A percentile compares a stretch with the other conserved stretches of the same genome.
phyloP scores from a whole-genome alignment of 2,888 invertebrate species.

The Cataglyphis albicans region DNA sequence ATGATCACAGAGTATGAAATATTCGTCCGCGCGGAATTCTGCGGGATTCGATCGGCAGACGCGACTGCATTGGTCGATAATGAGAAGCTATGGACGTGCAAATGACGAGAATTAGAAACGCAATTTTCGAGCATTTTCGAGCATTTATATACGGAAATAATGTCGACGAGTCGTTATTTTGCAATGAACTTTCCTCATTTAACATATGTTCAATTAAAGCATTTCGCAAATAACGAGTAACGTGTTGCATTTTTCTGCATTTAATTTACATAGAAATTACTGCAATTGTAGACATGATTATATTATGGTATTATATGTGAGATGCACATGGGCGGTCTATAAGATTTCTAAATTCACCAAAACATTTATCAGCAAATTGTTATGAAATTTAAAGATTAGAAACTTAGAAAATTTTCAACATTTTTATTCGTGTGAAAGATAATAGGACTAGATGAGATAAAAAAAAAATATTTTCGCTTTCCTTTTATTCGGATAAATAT shows the following conservation, averaged over 20 bases:
- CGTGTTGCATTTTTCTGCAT: slow-evolving; percentile 1
- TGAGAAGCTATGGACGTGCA: slow-evolving; percentile 46
- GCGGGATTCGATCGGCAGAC: slow-evolving; percentile 45
- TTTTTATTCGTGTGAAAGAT: slow-evolving; percentile 13
- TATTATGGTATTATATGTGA: not conserved
- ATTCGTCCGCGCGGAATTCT: slow-evolving; percentile 37
- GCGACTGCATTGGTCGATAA: slow-evolving; percentile 42
- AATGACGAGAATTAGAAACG: slow-evolving; percentile 54
- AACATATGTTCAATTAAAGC: slow-evolving; percentile 24
- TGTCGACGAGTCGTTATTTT: slow-evolving; percentile 15
- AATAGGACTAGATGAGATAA: not conserved
- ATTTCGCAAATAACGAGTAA: slow-evolving; percentile 28
- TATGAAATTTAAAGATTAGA: not conserved
- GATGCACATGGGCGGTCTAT: not conserved
- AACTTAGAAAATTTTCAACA: not conserved
- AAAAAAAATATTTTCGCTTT: not conserved
- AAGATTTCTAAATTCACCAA: not conserved
- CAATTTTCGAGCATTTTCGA: slow-evolving; percentile 43
- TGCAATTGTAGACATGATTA: not conserved
- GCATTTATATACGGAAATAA: slow-evolving; percentile 41
- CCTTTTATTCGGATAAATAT: not conserved
- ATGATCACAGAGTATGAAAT: slow-evolving; percentile 48
- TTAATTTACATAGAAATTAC: slow-evolving; percentile 28
- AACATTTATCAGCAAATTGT: slow-evolving; percentile 29
- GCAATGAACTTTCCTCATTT: slow-evolving; percentile 42